A percentile compares a stretch with the other conserved stretches of the same genome.
Conservation (phyloP, 1,140 invertebrate species). For the Anthonomus grandis region DNA sequence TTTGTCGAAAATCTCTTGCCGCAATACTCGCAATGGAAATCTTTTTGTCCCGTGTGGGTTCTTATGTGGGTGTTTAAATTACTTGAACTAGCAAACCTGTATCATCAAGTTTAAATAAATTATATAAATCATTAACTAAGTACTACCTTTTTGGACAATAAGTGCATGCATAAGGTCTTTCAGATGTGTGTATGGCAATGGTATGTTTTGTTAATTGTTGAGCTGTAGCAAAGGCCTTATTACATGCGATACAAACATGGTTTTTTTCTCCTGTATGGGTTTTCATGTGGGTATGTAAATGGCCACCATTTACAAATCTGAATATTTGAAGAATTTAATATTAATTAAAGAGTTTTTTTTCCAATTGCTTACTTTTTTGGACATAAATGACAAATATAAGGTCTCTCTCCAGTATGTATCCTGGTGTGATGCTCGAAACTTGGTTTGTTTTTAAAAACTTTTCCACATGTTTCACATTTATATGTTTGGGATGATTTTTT, state of each 20-base stretch:
- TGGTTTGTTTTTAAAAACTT: conserved; percentile 44
- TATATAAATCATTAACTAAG: background rate
- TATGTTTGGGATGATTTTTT: conserved; percentile 38
- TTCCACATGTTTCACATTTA: conserved; percentile 44
- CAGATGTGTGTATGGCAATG: conserved; percentile 67
- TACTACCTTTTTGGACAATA: conserved; percentile 47
- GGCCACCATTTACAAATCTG: conserved; percentile 51
- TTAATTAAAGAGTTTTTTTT: background rate
- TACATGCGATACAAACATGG: conserved; percentile 56
- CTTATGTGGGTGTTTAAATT: conserved; percentile 47
- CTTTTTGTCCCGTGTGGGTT: conserved; percentile 60
- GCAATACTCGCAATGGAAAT: conserved; percentile 50
- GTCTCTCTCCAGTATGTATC: conserved; percentile 59
- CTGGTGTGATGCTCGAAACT: conserved; percentile 45
- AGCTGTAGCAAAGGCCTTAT: conserved; percentile 54
- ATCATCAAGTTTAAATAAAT: no score
- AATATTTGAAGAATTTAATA: background rate
- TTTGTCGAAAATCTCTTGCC: conserved; percentile 49
- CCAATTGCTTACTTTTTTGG: conserved; percentile 47
- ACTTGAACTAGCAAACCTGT: conserved; percentile 46
- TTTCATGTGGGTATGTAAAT: conserved; percentile 49
- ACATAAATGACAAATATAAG: conserved; percentile 62
- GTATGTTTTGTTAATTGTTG: conserved; percentile 57
- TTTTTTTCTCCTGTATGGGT: conserved; percentile 64
- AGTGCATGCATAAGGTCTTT: conserved; percentile 56